A percentile compares a stretch with the other conserved stretches of the same genome.
These are phyloP conservation scores for Proisotoma minuta DNA, from an alignment of 2,888 invertebrate genomes.

Conservation along the genomic window DNA sequence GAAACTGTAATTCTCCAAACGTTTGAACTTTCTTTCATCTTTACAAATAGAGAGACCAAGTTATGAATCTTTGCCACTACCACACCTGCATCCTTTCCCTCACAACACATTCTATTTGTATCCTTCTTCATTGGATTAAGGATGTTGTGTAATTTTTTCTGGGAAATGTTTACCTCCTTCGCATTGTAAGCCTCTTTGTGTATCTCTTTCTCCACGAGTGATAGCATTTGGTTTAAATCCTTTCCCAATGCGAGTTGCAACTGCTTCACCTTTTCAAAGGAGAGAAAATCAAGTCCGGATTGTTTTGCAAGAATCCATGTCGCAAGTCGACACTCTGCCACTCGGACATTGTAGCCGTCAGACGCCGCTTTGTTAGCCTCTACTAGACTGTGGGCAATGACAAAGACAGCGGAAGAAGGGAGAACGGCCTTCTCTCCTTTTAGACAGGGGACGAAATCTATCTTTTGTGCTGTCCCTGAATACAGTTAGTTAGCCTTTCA, in stretches of 20 bases:
- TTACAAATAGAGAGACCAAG: too few species aligned
- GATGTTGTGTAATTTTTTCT: not conserved
- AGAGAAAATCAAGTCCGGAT: slow-evolving; percentile 60
- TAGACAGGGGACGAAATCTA: slow-evolving; percentile 82
- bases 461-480: slow-evolving; percentile 77
- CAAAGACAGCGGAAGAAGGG: slow-evolving; percentile 78
- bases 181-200: slow-evolving; percentile 65
- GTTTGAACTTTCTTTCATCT: too few species aligned
- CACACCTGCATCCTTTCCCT: too few species aligned
- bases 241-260: slow-evolving; percentile 65
- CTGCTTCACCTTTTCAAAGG: slow-evolving; percentile 65
- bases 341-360: slow-evolving; percentile 77
- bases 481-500: not conserved
- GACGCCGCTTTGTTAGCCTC: slow-evolving; percentile 93
- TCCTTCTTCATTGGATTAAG: too few species aligned
- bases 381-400: slow-evolving; percentile 84
- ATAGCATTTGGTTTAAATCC: slow-evolving; percentile 60
- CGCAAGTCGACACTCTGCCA: slow-evolving; percentile 90
- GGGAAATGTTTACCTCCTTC: slow-evolving; percentile 59
- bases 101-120: too few species aligned
- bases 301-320: slow-evolving; percentile 70
- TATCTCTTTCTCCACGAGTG: slow-evolving; percentile 61
- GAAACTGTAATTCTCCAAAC: too few species aligned
- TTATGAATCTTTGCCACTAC: too few species aligned
- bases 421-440: slow-evolving; percentile 69